Base-by-base conservation (phyloP, 2,797 vertebrate species). In the Falco rusticolus region DNA sequence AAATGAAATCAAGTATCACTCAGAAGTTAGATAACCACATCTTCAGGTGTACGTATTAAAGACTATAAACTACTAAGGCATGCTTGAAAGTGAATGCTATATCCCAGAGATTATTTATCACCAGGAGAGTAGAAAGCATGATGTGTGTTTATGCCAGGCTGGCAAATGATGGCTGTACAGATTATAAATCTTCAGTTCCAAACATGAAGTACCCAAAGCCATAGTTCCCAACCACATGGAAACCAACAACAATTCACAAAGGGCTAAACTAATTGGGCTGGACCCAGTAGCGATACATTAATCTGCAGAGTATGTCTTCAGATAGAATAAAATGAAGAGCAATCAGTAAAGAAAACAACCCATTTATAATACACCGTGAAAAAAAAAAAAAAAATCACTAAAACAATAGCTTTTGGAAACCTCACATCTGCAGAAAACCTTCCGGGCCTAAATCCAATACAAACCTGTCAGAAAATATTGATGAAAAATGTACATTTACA, bases 391-490 rank as follows among this genome's bases (percentile, higher is more conserved):
- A 95, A 96, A 95, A 95, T 94, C 84, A 45, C 91, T 90, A 95
- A 93, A 97, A 94, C 91, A 97, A 95, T 94, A 95, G 76, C 66
- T 95, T 97, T 91, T 96, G 86, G 93, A 96, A 97, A 90, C 81
- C 83, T 87, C 93, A 72, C 87, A 92, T 91, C 75, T 91, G 87
- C 82, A 98, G 86, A 96, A 98, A 98, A 90, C 87, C 92, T 95
- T 97, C 84, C 94, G 94, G 90, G 94, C 90, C 90, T 95, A 92
- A 97, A 97, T 96, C 92, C 94, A 97, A 96, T 97, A 93, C 76
- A 96, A 96, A 96, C 20, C 66, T 97, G 93, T 96, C 97, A 98
- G 82, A 97, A 97, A 97, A 90, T 94, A 97, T 90, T 94, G 96
- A 97, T 95, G 89, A 93, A 97, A 97, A 96, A 93, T 92, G 74